Evolutionary conservation across 1,140 invertebrate genomes (phyloP).

Genomic region (Frieseomelitta varia): DNA sequence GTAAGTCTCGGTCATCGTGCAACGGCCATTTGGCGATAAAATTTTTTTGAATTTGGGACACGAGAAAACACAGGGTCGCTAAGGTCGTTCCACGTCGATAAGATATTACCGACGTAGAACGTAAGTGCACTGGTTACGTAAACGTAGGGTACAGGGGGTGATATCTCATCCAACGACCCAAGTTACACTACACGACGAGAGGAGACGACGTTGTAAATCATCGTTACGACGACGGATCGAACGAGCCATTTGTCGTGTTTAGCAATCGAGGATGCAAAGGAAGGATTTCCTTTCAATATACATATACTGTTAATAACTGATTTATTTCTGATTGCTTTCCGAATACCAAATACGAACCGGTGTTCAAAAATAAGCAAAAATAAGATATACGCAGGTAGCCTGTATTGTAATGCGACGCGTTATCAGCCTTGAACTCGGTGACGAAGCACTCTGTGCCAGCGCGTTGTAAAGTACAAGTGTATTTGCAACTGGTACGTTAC

Average conservation of each 20-base stretch:
- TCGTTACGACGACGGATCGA: not conserved
- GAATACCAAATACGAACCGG: constrained; percentile 1
- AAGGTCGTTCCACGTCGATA: constrained; percentile 67
- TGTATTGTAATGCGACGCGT: constrained; percentile 5
- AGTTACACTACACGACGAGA: too few relatives aligned
- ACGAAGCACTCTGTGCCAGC: constrained; percentile 32
- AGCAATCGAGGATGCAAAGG: constrained; percentile 30
- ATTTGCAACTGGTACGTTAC: constrained; percentile 5
- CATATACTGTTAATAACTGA: constrained; percentile 15
- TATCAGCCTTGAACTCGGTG: constrained; percentile 49
- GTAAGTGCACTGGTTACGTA: constrained; percentile 72
- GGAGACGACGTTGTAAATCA: constrained; percentile 29
- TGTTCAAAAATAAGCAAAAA: constrained; percentile 19
- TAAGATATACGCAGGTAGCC: not conserved
- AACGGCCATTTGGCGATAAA: constrained; percentile 40
- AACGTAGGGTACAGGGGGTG: constrained; percentile 37
- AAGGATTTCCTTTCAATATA: constrained; percentile 24
- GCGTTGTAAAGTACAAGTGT: constrained; percentile 15
- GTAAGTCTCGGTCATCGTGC: constrained; percentile 38
- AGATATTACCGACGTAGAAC: constrained; percentile 70
- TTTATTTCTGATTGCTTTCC: not conserved
- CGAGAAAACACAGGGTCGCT: constrained; percentile 71
- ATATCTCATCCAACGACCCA: constrained; percentile 26
- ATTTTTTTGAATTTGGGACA: constrained; percentile 70
- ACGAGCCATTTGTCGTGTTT: not conserved